phyloP scores from a whole-genome alignment of 2,797 vertebrate species.

The Apogon hyalosoma region DNA sequence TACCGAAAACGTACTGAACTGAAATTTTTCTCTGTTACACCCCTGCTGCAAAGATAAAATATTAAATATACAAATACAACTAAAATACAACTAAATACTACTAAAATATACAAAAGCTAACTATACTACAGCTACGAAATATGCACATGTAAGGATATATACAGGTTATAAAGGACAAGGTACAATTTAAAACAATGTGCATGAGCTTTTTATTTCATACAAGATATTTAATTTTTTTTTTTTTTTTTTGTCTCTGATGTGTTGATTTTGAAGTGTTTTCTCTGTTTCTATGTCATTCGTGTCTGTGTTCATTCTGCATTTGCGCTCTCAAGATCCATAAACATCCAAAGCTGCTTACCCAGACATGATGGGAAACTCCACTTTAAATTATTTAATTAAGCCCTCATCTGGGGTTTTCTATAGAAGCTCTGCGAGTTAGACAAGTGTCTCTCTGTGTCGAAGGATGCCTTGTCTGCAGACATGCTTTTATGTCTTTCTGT shows the following conservation, averaged over 20 bases:
- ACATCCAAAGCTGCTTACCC: slow-evolving; percentile 37
- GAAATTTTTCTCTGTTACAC: no score
- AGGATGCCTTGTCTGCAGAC: slow-evolving; percentile 33
- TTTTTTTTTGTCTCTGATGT: neutral
- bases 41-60: no score
- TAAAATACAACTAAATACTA: no score
- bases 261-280: slow-evolving; percentile 14
- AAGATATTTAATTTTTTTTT: neutral
- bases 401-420: slow-evolving; percentile 53
- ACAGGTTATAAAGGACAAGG: no score
- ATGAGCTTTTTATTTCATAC: no score
- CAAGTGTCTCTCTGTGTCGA: slow-evolving; percentile 58
- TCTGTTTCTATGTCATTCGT: slow-evolving; percentile 40
- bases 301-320: slow-evolving; percentile 38
- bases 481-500: slow-evolving; percentile 27
- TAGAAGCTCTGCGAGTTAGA: slow-evolving; percentile 41
- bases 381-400: slow-evolving; percentile 69
- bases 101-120: no score
- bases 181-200: no score
- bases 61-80: no score
- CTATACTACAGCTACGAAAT: no score
- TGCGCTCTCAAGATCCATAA: slow-evolving; percentile 47
- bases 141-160: no score
- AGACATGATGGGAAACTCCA: slow-evolving; percentile 72
- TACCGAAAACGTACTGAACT: no score